Conservation (phyloP, 1,140 invertebrate species). For the Drosophila kurseongensis region DNA sequence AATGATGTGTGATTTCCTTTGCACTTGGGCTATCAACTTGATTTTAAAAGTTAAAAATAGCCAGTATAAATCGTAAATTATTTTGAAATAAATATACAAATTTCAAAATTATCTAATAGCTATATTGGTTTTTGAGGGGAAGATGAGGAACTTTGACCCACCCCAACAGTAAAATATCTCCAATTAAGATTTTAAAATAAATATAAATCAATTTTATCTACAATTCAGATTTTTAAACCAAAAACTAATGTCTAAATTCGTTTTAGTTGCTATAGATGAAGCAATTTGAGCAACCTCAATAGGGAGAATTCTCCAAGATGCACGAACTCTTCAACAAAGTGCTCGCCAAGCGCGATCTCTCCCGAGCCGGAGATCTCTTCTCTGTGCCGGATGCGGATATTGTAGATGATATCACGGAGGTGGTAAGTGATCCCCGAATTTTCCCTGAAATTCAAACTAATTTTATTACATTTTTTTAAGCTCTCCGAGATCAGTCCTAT, state of each 20-base stretch:
- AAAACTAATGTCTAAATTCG: neutral
- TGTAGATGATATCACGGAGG: slow-evolving; percentile 93
- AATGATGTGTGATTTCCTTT: neutral
- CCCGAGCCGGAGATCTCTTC: slow-evolving; percentile 96
- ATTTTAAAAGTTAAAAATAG: too few relatives aligned
- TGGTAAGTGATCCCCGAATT: slow-evolving; percentile 86
- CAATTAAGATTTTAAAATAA: too few relatives aligned
- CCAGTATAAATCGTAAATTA: too few relatives aligned
- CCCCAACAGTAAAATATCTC: too few relatives aligned
- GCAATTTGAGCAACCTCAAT: slow-evolving; percentile 24
- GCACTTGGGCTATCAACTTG: neutral
- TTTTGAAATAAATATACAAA: too few relatives aligned
- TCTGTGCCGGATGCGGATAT: slow-evolving; percentile 93
- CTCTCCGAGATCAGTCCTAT: slow-evolving; percentile 91
- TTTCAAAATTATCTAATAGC: too few relatives aligned
- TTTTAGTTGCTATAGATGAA: slow-evolving; percentile 59
- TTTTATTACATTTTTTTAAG: slow-evolving; percentile 69
- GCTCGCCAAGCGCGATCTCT: slow-evolving; percentile 93
- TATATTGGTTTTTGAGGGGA: too few relatives aligned
- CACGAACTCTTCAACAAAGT: slow-evolving; percentile 95
- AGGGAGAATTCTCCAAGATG: slow-evolving; percentile 86
- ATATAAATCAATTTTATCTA: too few relatives aligned
- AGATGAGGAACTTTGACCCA: too few relatives aligned
- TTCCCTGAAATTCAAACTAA: too few relatives aligned
- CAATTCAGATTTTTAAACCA: too few relatives aligned